Evolutionary conservation across 2,888 invertebrate genomes (phyloP).

Genomic region (Tillus elongatus): DNA sequence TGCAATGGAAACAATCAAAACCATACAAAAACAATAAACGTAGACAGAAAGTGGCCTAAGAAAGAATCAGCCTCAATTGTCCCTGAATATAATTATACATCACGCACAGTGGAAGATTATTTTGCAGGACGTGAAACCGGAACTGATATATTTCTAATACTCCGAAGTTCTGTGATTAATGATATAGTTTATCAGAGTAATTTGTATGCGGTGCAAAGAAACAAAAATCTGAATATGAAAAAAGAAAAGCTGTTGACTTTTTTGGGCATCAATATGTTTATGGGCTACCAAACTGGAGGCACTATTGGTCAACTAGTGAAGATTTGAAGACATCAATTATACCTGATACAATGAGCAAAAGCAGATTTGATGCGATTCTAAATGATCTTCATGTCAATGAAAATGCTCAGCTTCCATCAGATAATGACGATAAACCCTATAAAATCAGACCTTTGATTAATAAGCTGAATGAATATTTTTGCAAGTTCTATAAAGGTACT

Average conservation of each 20-base stretch:
- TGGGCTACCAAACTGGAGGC: constrained; percentile 13
- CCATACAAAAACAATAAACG: neutral
- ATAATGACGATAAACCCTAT: constrained; percentile 15
- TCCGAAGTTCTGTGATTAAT: constrained; percentile 10
- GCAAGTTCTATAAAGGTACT: constrained; percentile 11
- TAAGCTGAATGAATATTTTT: constrained; percentile 14
- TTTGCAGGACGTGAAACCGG: constrained; percentile 10
- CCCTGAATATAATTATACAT: constrained; percentile 1
- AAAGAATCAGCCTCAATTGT: neutral
- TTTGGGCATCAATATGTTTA: constrained; percentile 11
- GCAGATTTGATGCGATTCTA: constrained; percentile 15
- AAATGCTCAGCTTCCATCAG: constrained; percentile 9
- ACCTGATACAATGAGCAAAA: constrained; percentile 6
- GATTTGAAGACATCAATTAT: constrained; percentile 6
- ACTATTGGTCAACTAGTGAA: constrained; percentile 4
- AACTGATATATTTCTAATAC: constrained; percentile 14
- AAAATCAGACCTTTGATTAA: no score
- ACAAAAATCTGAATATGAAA: constrained; percentile 13
- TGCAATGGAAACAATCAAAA: no score
- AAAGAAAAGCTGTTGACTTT: constrained; percentile 12
- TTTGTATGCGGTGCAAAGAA: constrained; percentile 13
- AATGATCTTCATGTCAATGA: constrained; percentile 15
- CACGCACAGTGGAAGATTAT: constrained; percentile 10
- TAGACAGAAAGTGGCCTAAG: neutral
- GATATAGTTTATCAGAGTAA: constrained; percentile 15